phyloP scores from a whole-genome alignment of 2,113 vertebrate genomes.

The Australoheros scitulus region DNA sequence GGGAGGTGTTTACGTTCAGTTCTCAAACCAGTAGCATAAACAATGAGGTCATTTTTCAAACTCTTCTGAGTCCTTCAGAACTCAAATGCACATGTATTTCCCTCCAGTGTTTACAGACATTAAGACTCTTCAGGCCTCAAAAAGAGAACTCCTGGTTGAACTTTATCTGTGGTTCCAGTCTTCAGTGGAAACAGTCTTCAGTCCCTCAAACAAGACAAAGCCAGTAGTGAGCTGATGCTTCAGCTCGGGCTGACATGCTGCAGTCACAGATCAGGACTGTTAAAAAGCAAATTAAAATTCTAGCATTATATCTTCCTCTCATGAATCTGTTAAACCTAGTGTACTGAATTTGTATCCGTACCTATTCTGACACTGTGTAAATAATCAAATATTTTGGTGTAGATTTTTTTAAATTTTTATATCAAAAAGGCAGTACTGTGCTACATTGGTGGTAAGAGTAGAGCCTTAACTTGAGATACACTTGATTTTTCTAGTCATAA shows the following conservation, averaged over 20 bases:
- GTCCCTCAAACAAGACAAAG: conserved; percentile 8
- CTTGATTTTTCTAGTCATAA: conserved; percentile 82
- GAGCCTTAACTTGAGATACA: conserved; percentile 90
- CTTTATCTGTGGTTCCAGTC: not conserved
- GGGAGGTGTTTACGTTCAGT: conserved; percentile 94
- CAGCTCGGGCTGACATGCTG: conserved; percentile 10
- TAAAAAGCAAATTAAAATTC: conserved; percentile 29
- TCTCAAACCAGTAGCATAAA: conserved; percentile 88
- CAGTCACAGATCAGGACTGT: conserved; percentile 6
- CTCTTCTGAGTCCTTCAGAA: conserved; percentile 27
- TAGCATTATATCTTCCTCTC: conserved; percentile 71
- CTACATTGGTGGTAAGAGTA: conserved; percentile 77
- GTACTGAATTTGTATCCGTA: conserved; percentile 81
- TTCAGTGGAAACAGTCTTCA: not conserved
- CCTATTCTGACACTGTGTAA: conserved; percentile 85
- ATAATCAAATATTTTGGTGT: conserved; percentile 85
- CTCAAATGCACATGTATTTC: not conserved
- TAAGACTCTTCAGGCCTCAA: conserved; percentile 17
- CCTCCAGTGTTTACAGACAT: conserved; percentile 66
- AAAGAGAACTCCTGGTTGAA: conserved; percentile 7
- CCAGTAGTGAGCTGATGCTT: not conserved
- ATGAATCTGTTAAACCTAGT: conserved; percentile 79
- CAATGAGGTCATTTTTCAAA: conserved; percentile 58
- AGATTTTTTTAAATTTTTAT: conserved; percentile 71
- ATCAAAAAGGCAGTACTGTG: conserved; percentile 78